Conservation (phyloP, 1,140 invertebrate genomes). For the Drosophila teissieri region DNA sequence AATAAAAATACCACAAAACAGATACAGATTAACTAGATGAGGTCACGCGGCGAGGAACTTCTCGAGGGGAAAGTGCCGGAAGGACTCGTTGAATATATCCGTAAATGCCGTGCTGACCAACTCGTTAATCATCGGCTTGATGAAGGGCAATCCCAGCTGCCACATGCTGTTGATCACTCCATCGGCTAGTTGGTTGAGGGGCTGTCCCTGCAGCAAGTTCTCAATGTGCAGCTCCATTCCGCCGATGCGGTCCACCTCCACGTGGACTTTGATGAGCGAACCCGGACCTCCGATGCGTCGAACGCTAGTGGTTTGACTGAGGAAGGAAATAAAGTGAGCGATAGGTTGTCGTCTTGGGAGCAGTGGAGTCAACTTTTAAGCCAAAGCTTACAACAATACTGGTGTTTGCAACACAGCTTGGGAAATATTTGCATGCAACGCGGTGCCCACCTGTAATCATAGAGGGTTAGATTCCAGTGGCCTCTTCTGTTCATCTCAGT, state of each 20-base stretch:
- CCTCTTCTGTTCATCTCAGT: conserved; percentile 87
- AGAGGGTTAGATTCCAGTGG: conserved; percentile 90
- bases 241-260: conserved; percentile 90
- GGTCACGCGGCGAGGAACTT: conserved; percentile 84
- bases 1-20: conserved; percentile 42
- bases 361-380: background rate
- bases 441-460: conserved; percentile 86
- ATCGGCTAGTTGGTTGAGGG: conserved; percentile 87
- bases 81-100: conserved; percentile 91
- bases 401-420: background rate
- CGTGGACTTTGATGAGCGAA: conserved; percentile 87
- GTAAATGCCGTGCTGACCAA: conserved; percentile 92
- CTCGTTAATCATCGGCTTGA: conserved; percentile 91
- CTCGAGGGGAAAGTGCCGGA: conserved; percentile 88
- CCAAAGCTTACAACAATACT: background rate
- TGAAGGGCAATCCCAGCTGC: conserved; percentile 90
- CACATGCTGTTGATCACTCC: conserved; percentile 89
- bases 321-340: background rate
- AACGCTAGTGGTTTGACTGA: conserved; percentile 89
- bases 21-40: conserved; percentile 41
- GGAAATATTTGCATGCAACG: background rate
- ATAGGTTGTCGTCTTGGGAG: background rate
- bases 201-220: conserved; percentile 87
- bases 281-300: conserved; percentile 85
- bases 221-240: conserved; percentile 91